phyloP scores from a whole-genome alignment of 2,797 vertebrate genomes.

The Enteromius argenteus region DNA sequence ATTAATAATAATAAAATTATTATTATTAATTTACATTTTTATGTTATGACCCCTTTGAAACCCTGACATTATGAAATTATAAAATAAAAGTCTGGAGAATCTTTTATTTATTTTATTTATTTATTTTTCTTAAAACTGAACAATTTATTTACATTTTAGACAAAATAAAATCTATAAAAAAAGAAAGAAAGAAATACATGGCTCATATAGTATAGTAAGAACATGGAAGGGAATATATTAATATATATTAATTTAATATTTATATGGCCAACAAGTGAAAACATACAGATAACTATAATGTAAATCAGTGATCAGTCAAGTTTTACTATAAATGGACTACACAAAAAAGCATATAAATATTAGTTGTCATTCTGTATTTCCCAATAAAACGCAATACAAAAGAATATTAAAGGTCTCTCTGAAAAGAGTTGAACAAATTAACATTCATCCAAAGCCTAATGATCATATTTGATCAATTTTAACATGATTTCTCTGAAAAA shows the following conservation, averaged over 20 bases:
- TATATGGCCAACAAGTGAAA: not conserved
- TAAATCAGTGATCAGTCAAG: not conserved
- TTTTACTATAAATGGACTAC: too few relatives aligned
- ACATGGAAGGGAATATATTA: not conserved
- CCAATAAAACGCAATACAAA: not conserved
- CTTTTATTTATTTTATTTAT: not conserved
- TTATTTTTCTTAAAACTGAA: not conserved
- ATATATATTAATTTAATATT: not conserved
- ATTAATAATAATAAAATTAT: too few relatives aligned
- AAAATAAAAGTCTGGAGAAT: not conserved
- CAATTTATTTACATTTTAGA: not conserved
- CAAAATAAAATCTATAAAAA: not conserved
- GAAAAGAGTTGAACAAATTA: not conserved
- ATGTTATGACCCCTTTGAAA: not conserved
- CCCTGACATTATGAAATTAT: too few relatives aligned
- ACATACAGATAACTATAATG: not conserved
- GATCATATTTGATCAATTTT: not conserved
- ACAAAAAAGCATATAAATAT: not conserved
- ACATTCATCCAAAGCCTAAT: not conserved
- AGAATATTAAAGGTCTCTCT: not conserved
- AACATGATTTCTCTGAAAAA: not conserved
- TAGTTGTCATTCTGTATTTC: not conserved
- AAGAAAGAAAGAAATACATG: too few relatives aligned
- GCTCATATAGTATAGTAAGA: too few relatives aligned
- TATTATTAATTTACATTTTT: too few relatives aligned